Percentiles rank a stretch among this genome's conserved stretches.
Evolutionary conservation across 2,113 vertebrate genomes (phyloP).

Genomic region (Guaruba guarouba): DNA sequence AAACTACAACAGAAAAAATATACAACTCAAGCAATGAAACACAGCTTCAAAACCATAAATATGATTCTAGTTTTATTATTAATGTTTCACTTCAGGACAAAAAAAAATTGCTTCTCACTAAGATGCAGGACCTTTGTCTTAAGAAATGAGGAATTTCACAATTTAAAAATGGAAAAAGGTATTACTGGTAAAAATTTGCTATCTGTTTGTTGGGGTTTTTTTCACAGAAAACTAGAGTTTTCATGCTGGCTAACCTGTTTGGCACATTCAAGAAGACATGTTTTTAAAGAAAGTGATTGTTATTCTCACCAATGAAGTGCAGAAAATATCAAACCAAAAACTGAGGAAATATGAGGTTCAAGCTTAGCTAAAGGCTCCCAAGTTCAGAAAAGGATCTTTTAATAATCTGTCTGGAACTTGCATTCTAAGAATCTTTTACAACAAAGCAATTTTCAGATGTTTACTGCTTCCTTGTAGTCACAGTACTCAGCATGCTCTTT

Average conservation of each 20-base stretch:
- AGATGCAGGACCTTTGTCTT: neutral
- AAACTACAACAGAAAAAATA: neutral
- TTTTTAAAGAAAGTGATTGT: neutral
- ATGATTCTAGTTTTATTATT: neutral
- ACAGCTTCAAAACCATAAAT: neutral
- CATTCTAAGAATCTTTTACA: neutral
- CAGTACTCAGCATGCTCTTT: neutral
- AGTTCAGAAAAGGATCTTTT: neutral
- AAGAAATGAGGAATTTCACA: neutral
- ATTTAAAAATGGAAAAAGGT: neutral
- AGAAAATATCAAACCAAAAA: neutral
- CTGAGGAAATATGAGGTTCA: neutral
- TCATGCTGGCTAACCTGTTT: neutral
- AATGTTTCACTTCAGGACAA: neutral
- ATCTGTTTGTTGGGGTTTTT: neutral
- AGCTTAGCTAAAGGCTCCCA: neutral
- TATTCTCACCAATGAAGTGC: neutral
- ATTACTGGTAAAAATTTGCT: neutral
- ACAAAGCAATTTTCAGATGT: neutral
- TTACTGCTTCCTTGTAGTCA: neutral
- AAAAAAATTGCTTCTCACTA: neutral
- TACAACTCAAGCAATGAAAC: neutral
- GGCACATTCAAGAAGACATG: neutral
- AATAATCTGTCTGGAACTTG: neutral
- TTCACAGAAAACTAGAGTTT: neutral